Percentiles rank a stretch among this genome's conserved stretches.
Conservation (phyloP, 2,888 invertebrate species). For the Acleris holmiana region DNA sequence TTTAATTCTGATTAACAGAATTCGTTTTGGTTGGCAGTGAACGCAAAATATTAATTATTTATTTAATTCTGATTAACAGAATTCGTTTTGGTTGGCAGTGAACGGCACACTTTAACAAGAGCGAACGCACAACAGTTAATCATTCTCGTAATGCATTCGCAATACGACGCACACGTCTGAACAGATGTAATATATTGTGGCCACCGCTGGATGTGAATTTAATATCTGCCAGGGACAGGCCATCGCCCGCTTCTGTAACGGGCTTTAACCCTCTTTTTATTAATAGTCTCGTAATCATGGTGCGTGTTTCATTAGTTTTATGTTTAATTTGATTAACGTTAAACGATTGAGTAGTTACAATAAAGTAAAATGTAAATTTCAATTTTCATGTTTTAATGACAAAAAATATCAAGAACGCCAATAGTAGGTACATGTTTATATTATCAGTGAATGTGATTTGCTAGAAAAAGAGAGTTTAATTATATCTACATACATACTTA, state of each 20-base stretch:
- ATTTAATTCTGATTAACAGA: too few species aligned
- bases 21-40: neutral
- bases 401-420: too few species aligned
- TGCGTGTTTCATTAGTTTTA: too few species aligned
- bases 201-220: conserved; percentile 74
- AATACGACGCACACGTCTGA: conserved; percentile 28
- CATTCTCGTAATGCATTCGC: conserved; percentile 40
- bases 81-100: neutral
- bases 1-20: too few species aligned
- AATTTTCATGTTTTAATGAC: too few species aligned
- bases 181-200: conserved; percentile 66
- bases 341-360: too few species aligned
- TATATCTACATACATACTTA: too few species aligned
- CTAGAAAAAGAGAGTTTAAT: too few species aligned
- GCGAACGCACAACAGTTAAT: conserved; percentile 20
- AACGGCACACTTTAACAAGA: neutral
- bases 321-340: too few species aligned
- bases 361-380: too few species aligned
- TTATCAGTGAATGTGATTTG: too few species aligned
- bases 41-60: neutral
- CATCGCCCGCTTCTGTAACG: conserved; percentile 45
- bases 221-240: conserved; percentile 78
- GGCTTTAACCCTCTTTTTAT: conserved; percentile 45
- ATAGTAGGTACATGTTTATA: too few species aligned
- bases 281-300: neutral